These are phyloP conservation scores for Forpus xanthops DNA, from an alignment of 2,797 vertebrate genomes.

Conservation along the genomic window DNA sequence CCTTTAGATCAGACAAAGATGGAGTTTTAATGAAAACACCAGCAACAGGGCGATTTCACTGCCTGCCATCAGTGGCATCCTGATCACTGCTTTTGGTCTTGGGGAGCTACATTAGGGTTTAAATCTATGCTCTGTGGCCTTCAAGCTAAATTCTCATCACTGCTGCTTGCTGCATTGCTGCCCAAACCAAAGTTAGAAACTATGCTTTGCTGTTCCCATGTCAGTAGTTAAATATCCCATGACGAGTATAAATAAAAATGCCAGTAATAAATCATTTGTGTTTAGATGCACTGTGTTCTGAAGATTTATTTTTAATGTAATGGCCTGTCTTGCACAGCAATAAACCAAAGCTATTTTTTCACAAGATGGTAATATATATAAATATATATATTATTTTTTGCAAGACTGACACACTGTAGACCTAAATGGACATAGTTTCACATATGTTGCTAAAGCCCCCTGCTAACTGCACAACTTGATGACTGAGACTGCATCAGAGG, in stretches of 20 bases:
- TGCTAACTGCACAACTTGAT: not conserved
- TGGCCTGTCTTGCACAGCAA: not conserved
- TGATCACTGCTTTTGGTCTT: not conserved
- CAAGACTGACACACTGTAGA: not conserved
- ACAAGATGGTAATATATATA: not conserved
- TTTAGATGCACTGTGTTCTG: not conserved
- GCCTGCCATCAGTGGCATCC: fast-evolving
- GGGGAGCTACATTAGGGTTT: not conserved
- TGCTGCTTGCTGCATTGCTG: not conserved
- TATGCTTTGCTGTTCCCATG: not conserved
- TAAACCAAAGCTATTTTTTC: not conserved
- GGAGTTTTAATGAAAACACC: not conserved
- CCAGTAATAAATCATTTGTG: not conserved
- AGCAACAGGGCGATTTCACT: not conserved
- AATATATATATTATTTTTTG: not conserved
- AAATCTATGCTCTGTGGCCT: not conserved
- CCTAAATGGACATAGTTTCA: not conserved
- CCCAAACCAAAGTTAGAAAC: not conserved
- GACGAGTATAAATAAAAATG: not conserved
- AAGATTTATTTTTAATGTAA: slow-evolving; percentile 2
- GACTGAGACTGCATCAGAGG: not conserved
- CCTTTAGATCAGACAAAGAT: not conserved
- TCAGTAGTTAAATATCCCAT: not conserved
- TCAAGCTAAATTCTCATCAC: not conserved
- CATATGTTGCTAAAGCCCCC: not conserved